Conservation (phyloP, 2,113 vertebrate species). For the Heterotilapia buettikoferi region DNA sequence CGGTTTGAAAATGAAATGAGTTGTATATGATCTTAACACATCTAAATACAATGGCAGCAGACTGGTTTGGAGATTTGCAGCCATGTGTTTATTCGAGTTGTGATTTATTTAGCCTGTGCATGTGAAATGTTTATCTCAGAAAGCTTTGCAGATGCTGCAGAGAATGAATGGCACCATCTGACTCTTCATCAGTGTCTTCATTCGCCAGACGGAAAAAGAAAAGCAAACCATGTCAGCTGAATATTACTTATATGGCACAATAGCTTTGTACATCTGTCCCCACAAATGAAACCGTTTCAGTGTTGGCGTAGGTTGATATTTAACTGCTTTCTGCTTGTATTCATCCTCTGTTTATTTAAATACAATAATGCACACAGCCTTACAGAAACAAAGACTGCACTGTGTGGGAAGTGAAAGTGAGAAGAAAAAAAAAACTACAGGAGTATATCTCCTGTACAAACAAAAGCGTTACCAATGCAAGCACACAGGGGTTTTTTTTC, state of each 20-base stretch:
- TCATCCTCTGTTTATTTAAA: not conserved
- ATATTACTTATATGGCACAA: not conserved
- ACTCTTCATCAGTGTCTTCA: not conserved
- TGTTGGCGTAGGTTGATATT: not conserved
- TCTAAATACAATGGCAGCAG: not conserved
- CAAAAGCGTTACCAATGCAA: not conserved
- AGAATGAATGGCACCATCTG: not conserved
- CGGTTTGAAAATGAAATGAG: not conserved
- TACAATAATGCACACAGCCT: not conserved
- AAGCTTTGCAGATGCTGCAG: not conserved
- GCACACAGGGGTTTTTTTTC: not conserved
- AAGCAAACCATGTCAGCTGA: not conserved
- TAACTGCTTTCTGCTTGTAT: not conserved
- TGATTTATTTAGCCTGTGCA: not conserved
- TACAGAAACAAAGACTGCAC: not conserved
- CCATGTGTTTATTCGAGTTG: not conserved
- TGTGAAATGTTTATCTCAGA: not conserved
- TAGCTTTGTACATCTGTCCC: not conserved
- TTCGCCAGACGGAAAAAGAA: not conserved
- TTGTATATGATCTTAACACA: not conserved
- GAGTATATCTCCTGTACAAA: not conserved
- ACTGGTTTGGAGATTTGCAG: not conserved
- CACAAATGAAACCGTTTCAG: not conserved
- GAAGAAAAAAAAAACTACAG: not conserved
- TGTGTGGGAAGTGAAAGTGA: conserved; percentile 7